Evolutionary conservation across 2,113 vertebrate species (phyloP).

Genomic region (Eulemur macaco): DNA sequence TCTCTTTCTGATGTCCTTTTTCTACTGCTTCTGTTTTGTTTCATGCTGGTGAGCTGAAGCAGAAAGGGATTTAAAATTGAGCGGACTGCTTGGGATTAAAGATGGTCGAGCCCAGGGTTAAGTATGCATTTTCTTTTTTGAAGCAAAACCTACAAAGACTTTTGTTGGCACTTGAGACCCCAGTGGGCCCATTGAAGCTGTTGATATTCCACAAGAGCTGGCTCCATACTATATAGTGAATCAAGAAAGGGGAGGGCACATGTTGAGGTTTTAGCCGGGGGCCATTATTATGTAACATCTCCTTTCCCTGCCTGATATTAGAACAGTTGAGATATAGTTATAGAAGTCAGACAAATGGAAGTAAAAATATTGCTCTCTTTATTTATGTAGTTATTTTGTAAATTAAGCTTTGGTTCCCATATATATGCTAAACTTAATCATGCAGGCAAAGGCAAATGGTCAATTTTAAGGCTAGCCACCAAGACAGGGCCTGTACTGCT

Average conservation of each 20-base stretch:
- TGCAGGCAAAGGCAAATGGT: background rate
- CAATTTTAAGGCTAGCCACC: background rate
- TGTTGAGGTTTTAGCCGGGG: background rate
- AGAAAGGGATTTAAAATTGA: background rate
- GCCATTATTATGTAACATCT: background rate
- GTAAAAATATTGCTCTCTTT: background rate
- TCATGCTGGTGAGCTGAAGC: background rate
- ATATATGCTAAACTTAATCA: background rate
- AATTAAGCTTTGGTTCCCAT: background rate
- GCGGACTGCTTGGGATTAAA: background rate
- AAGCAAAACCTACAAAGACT: background rate
- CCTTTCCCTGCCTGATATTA: background rate
- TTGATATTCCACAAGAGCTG: background rate
- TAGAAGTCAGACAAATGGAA: background rate
- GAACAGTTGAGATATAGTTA: background rate
- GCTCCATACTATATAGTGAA: background rate
- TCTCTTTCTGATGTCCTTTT: background rate
- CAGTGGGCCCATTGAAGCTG: background rate
- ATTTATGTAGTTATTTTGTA: background rate
- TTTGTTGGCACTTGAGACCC: background rate
- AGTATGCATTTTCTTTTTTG: slow-evolving; percentile 7
- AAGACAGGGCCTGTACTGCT: background rate
- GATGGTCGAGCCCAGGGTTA: background rate
- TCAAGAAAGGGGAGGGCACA: background rate
- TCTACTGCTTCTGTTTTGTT: background rate